Evolutionary conservation across 2,113 vertebrate species (phyloP).

Genomic region (Neoarius graeffei): DNA sequence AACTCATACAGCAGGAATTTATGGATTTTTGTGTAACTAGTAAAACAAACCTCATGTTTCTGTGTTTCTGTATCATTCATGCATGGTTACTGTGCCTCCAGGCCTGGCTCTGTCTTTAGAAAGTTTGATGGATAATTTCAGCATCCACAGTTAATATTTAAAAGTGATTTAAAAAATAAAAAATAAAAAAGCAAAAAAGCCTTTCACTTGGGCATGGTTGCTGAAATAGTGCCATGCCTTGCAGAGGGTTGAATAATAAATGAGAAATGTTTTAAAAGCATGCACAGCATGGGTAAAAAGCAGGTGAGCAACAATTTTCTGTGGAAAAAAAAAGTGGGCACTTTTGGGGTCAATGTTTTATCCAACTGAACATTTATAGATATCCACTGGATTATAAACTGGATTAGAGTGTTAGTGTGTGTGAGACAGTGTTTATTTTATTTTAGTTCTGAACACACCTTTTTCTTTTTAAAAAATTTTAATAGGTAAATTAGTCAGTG

Average conservation of each 20-base stretch:
- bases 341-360: not conserved
- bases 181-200: not conserved
- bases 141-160: constrained; percentile 59
- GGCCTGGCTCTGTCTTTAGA: constrained; percentile 38
- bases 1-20: not conserved
- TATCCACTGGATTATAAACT: not conserved
- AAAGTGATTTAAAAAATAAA: not conserved
- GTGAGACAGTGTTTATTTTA: not conserved
- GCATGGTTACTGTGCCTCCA: not conserved
- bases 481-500: not conserved
- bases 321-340: not conserved
- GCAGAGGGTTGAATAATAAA: constrained; percentile 65
- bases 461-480: no score
- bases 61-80: not conserved
- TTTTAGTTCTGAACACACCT: not conserved
- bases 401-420: not conserved
- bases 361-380: not conserved
- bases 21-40: not conserved
- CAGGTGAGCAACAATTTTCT: not conserved
- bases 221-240: constrained; percentile 50
- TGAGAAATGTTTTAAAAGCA: constrained; percentile 59
- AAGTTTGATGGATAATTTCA: constrained; percentile 48
- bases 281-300: not conserved
- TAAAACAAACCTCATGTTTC: constrained; percentile 11
- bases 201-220: constrained; percentile 53